Evolutionary conservation across 2,888 invertebrate species (phyloP).

Genomic region (Xestia rhomboidea): DNA sequence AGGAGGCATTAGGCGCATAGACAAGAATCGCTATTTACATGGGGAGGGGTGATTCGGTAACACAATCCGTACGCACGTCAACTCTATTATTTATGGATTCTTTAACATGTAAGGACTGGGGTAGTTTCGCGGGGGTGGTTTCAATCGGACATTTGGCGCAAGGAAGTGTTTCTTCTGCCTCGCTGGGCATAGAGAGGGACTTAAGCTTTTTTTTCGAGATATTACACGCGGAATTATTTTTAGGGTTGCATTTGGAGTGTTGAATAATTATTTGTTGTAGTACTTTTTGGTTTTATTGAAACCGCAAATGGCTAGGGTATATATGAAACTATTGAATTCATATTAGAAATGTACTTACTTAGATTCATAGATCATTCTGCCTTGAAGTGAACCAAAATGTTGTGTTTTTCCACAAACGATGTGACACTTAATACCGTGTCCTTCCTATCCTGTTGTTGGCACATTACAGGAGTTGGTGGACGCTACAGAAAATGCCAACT

Average conservation of each 20-base stretch:
- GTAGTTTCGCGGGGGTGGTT: conserved; percentile 73
- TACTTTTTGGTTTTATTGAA: conserved; percentile 59
- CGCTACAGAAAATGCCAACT: background rate
- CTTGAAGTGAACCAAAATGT: background rate
- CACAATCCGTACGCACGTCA: conserved; percentile 88
- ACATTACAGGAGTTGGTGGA: background rate
- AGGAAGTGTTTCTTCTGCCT: conserved; percentile 88
- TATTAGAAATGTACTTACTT: background rate
- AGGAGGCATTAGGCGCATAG: conserved; percentile 88
- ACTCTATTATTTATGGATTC: conserved; percentile 91
- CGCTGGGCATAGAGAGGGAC: conserved; percentile 78
- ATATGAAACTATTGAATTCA: background rate
- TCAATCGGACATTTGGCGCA: conserved; percentile 87
- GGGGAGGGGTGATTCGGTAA: conserved; percentile 80
- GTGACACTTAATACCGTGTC: background rate
- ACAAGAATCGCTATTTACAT: conserved; percentile 81
- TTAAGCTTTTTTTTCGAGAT: conserved; percentile 70
- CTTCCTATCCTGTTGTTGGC: background rate
- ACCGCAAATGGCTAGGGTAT: conserved; percentile 39
- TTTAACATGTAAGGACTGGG: conserved; percentile 89
- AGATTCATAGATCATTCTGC: background rate
- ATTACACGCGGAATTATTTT: conserved; percentile 72
- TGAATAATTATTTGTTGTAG: conserved; percentile 66
- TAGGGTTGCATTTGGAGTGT: conserved; percentile 69
- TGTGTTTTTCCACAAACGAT: background rate